Evolutionary conservation across 1,140 invertebrate species (phyloP), one percentile per base, ranked within the genome.

Genomic region (Copidosoma floridanum): DNA sequence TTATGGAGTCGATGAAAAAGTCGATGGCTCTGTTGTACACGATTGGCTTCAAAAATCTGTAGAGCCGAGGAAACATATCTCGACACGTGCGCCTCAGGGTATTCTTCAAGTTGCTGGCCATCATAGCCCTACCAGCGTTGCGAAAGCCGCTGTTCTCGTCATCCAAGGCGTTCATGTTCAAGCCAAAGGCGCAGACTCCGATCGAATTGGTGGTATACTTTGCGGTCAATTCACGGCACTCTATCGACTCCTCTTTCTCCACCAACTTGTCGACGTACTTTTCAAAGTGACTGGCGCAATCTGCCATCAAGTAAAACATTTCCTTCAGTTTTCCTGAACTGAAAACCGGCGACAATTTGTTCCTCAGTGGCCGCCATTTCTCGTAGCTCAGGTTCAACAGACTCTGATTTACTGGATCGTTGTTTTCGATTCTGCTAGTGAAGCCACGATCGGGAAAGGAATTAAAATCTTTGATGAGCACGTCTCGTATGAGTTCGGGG

Each of bases 191-290:
- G 53, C 79, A 82, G 1, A 75, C 76, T 1, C 78, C 83, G 46
- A 85, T 85, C 3, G 83, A 76, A 65, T 85, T 83, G 8, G 79
- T 83, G 0, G 81, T 78, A 53, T 81, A 85, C 35, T 79, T 77
- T 1, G 74, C 76, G 46, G 82, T 66, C 1, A 82, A 32, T 62
- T 81, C 76, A 69, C 82, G 75, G 20, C 83, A 73, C 63, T 59
- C 38, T 85, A 82, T n/a, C 84, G 71, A 10, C 70, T 67, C 26
- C 71, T 65, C 54, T 77, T 75, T 43, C 71, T 71, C 23, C 69
- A 54, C 5, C 68, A 62, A 6, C 73, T 32, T 29, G 12, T 77
- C 70, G 5, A 82, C 64, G 50, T 79, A 68, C 2, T 71, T 23
- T 27, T 80, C 71, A n/a, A 83, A 70, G 55, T 79, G 71, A 32